phyloP scores from a whole-genome alignment of 2,888 invertebrate genomes.

The Crioceris asparagi region DNA sequence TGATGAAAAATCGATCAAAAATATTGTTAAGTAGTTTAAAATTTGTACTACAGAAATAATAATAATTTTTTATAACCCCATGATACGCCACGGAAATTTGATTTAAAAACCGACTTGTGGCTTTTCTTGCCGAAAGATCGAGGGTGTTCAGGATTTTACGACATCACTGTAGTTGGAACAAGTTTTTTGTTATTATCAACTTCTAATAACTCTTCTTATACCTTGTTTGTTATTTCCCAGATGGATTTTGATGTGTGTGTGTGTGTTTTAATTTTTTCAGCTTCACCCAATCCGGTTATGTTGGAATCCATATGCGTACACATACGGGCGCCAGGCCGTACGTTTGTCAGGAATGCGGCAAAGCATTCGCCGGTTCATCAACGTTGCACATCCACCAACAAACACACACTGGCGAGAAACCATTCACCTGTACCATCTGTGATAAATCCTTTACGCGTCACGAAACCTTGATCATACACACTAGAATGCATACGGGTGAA shows the following conservation, averaged over 20 bases:
- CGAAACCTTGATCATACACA: conserved; percentile 36
- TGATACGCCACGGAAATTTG: no score
- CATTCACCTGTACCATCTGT: conserved; percentile 35
- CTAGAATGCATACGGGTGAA: conserved; percentile 36
- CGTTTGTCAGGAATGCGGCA: conserved; percentile 37
- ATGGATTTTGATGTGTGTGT: background rate
- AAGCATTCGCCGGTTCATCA: conserved; percentile 38
- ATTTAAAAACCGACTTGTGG: no score
- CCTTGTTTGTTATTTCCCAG: no score
- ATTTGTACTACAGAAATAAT: no score
- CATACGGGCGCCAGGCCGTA: conserved; percentile 39
- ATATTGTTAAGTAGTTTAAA: no score
- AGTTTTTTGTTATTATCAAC: no score
- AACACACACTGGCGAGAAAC: conserved; percentile 38
- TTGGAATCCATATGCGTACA: conserved; percentile 38
- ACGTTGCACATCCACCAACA: conserved; percentile 37
- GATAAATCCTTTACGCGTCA: conserved; percentile 36
- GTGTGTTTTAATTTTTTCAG: conserved; percentile 21
- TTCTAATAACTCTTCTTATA: no score
- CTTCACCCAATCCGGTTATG: conserved; percentile 40
- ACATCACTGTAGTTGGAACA: no score
- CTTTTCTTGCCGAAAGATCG: no score
- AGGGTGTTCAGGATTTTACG: no score
- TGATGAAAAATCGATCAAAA: no score
- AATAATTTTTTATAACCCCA: no score